Base-by-base conservation (phyloP, 2,888 invertebrate genomes). In the Acrobasis consociella region DNA sequence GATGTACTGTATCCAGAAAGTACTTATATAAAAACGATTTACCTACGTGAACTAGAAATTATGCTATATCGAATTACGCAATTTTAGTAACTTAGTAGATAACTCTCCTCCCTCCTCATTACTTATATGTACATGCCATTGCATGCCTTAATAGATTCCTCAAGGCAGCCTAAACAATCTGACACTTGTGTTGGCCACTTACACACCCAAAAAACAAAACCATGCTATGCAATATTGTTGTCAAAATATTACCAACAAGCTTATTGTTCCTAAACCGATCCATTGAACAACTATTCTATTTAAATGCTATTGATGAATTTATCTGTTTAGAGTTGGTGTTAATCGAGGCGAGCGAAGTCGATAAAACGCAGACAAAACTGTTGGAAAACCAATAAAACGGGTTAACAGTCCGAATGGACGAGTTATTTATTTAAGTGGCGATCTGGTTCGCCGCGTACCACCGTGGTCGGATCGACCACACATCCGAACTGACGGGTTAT, bases 341-440 rank as follows among this genome's bases (percentile, higher is more conserved):
- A 84, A 86, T 85, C 81, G 77, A 72, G 73, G 74, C 72, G 73
- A 78, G 76, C 75, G 76, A 76, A 75, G 72, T 76, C 85, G 83
- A 87, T 88, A 85, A 82, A 89, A 86, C 86, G 68, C 85, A 85
- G 86, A 80, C 83, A 70, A 77, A 67, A 74, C 73, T 78, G 74
- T 80, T 80, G 81, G 85, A 80, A 85, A 81, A 82, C 80, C 82
- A 81, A 89, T 90, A 91, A 90, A 91, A 89, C 76, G 68, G 70
- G 80, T 85, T 76, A 77, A 56, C 56, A 42, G 17, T 79, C 76
- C 75, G 81, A 78, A 77, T 78, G 76, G 74, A 73, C 73, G 73
- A 74, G 75, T 83, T 90, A 90, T 91, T 91, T 91, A 83, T 90
- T 86, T 90, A 86, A 91, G 91, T 90, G 91, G 82, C 80, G 77